A percentile compares a stretch with the other conserved stretches of the same genome.
phyloP scores from a whole-genome alignment of 2,113 vertebrate genomes.

The Tychaedon coryphoeus region DNA sequence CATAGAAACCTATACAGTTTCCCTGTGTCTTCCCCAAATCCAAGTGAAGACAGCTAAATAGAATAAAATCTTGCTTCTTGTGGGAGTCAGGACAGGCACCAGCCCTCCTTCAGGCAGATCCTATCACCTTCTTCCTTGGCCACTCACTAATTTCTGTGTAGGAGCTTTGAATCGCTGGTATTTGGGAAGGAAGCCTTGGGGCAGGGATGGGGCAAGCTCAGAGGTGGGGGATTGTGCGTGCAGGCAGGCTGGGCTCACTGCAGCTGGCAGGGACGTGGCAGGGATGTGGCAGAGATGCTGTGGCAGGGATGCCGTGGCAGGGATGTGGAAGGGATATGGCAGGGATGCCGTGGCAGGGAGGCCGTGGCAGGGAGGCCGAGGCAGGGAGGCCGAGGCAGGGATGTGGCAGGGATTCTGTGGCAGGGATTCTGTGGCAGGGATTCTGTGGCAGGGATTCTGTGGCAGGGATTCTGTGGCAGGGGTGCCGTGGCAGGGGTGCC shows the following conservation, averaged over 20 bases:
- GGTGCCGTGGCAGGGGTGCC: neutral
- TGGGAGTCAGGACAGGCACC: too few species aligned
- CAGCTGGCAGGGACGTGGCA: neutral
- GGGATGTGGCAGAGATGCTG: too few species aligned
- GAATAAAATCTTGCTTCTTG: neutral
- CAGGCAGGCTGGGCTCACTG: neutral
- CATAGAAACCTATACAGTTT: neutral
- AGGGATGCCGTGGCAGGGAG: too few species aligned
- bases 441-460: too few species aligned
- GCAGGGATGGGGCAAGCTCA: neutral
- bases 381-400: too few species aligned
- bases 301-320: too few species aligned
- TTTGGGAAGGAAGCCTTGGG: neutral
- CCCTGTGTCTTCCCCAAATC: neutral
- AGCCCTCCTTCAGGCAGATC: neutral
- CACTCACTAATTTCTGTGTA: accelerated
- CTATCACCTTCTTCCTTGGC: neutral
- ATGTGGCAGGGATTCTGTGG: too few species aligned
- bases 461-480: too few species aligned
- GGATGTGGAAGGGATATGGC: too few species aligned
- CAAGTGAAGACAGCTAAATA: neutral
- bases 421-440: too few species aligned
- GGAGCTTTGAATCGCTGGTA: accelerated
- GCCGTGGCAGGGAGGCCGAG: too few species aligned
- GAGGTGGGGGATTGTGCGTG: accelerated